Conservation (phyloP, 2,888 invertebrate genomes). For the Dexiosoma caninum region DNA sequence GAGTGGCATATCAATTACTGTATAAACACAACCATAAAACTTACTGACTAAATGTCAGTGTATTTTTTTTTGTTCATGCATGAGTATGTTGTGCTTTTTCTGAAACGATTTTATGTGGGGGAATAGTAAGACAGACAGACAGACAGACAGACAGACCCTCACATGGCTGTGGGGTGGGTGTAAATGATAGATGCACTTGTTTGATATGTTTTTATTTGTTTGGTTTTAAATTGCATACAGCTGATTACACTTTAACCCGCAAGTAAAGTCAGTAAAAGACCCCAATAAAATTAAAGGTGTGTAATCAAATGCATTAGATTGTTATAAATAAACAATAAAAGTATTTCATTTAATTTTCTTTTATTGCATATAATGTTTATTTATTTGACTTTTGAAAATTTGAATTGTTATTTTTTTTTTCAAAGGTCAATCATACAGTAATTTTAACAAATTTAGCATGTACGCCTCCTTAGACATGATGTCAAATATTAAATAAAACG, state of each 20-base stretch:
- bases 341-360: background rate
- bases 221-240: conserved; percentile 42
- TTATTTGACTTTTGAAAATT: conserved; percentile 1
- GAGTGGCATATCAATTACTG: conserved; percentile 76
- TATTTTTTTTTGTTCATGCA: background rate
- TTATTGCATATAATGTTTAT: background rate
- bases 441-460: conserved; percentile 47
- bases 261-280: background rate
- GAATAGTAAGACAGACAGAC: background rate
- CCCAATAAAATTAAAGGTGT: conserved; percentile 1
- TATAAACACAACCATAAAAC: conserved; percentile 70
- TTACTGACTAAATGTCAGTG: conserved; percentile 46
- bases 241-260: conserved; percentile 56
- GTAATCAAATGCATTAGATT: background rate
- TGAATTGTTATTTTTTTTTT: background rate
- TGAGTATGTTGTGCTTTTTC: background rate
- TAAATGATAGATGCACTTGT: conserved; percentile 45
- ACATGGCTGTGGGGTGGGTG: background rate
- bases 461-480: conserved; percentile 25
- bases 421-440: conserved; percentile 40
- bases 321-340: background rate
- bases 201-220: conserved; percentile 37
- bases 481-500: conserved; percentile 55
- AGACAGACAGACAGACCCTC: background rate
- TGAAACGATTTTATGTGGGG: background rate